phyloP scores from a whole-genome alignment of 2,797 vertebrate species.

The Otolemur crassicaudatus region DNA sequence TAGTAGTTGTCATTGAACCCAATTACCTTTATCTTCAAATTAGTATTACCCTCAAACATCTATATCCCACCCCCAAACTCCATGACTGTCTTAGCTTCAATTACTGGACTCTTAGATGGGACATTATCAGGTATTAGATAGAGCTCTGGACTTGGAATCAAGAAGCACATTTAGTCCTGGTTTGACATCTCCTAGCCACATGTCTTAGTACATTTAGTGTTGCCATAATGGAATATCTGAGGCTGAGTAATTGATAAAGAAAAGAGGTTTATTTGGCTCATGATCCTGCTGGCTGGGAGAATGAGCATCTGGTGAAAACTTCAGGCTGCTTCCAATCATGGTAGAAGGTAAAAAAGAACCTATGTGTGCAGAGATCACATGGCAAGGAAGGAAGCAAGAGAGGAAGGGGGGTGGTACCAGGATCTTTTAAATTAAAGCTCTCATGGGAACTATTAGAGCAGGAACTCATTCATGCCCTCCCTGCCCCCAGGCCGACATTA shows the following conservation, averaged over 20 bases:
- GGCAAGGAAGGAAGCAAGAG: background rate
- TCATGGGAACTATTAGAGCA: background rate
- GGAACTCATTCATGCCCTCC: background rate
- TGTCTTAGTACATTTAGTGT: background rate
- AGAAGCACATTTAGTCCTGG: background rate
- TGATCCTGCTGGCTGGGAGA: background rate
- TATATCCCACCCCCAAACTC: background rate
- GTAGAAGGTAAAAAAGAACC: background rate
- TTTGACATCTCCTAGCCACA: background rate
- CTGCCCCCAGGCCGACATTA: background rate
- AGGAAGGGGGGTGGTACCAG: too few species aligned
- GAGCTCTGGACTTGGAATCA: background rate
- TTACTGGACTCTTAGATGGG: background rate
- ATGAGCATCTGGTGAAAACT: background rate
- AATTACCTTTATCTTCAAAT: background rate
- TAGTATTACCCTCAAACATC: background rate
- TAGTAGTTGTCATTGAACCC: background rate
- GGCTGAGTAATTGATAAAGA: background rate
- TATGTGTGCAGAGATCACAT: background rate
- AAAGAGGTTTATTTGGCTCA: background rate
- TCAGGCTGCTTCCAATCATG: background rate
- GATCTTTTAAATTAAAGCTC: background rate
- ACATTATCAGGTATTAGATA: background rate
- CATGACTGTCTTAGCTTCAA: background rate
- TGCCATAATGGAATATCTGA: background rate